Percentiles rank a stretch among this genome's conserved stretches.
These are phyloP conservation scores for Drosophila trichaetosa DNA, from an alignment of 2,888 invertebrate species.

Conservation along the genomic window DNA sequence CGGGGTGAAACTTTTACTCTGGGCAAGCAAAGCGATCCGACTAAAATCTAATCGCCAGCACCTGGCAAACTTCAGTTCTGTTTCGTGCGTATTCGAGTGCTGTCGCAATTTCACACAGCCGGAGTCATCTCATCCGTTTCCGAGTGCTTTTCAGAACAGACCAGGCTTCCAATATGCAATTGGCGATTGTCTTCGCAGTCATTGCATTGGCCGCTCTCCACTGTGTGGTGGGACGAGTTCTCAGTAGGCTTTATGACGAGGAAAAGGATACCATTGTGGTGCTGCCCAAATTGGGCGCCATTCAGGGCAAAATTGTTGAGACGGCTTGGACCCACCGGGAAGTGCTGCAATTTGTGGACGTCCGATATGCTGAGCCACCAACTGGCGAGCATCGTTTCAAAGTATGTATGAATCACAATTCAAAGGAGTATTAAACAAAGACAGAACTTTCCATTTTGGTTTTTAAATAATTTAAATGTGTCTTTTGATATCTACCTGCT, in stretches of 20 bases:
- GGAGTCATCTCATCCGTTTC: neutral
- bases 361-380: conserved; percentile 83
- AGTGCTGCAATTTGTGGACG: conserved; percentile 83
- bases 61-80: conserved; percentile 54
- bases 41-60: conserved; percentile 52
- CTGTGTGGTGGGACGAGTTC: conserved; percentile 36
- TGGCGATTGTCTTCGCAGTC: conserved; percentile 6
- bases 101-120: conserved; percentile 28
- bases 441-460: neutral
- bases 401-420: conserved; percentile 57
- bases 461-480: neutral
- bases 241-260: conserved; percentile 62
- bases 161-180: conserved; percentile 44
- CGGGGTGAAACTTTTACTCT: conserved; percentile 65
- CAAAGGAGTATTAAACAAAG: neutral
- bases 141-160: neutral
- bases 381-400: conserved; percentile 82
- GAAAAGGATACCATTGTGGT: conserved; percentile 77
- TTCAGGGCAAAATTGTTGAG: conserved; percentile 78
- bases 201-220: conserved; percentile 6
- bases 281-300: conserved; percentile 78
- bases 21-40: conserved; percentile 37
- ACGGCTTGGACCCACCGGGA: conserved; percentile 81
- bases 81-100: conserved; percentile 54
- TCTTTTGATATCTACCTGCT: neutral